Conservation (phyloP, 2,797 vertebrate genomes). For the Rhinella marina region DNA sequence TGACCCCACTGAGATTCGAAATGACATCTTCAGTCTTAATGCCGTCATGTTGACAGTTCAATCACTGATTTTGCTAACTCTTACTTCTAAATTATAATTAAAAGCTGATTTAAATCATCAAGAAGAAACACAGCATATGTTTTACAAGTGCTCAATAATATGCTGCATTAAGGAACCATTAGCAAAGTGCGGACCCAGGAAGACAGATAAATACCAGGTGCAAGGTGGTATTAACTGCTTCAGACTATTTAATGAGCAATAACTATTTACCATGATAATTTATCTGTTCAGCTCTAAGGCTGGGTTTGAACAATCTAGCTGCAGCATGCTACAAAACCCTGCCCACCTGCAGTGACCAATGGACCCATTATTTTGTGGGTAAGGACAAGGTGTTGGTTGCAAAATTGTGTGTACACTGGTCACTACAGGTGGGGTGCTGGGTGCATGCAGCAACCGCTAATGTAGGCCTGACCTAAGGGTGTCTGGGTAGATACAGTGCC, state of each 20-base stretch:
- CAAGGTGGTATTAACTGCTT: slow-evolving; percentile 19
- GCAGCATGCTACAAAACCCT: too few relatives aligned
- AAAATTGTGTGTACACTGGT: too few relatives aligned
- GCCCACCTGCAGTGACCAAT: too few relatives aligned
- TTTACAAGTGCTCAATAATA: not conserved
- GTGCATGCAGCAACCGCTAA: too few relatives aligned
- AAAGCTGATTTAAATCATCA: not conserved
- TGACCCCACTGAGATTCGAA: not conserved
- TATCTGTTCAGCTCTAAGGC: not conserved
- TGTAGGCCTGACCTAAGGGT: too few relatives aligned
- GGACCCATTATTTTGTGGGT: too few relatives aligned
- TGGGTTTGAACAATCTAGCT: too few relatives aligned
- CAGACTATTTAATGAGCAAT: slow-evolving; percentile 8
- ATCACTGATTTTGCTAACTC: not conserved
- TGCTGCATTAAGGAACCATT: slow-evolving; percentile 1
- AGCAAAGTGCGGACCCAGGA: not conserved
- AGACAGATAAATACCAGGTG: not conserved
- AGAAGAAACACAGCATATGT: slow-evolving; percentile 14
- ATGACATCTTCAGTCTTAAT: not conserved
- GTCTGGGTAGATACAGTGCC: too few relatives aligned
- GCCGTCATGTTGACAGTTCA: slow-evolving; percentile 4
- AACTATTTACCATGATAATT: not conserved
- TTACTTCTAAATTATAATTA: slow-evolving; percentile 20
- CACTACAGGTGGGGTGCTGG: too few relatives aligned
- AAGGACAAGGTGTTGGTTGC: too few relatives aligned